Conservation (phyloP, 2,797 vertebrate genomes). For the Paguma larvata region DNA sequence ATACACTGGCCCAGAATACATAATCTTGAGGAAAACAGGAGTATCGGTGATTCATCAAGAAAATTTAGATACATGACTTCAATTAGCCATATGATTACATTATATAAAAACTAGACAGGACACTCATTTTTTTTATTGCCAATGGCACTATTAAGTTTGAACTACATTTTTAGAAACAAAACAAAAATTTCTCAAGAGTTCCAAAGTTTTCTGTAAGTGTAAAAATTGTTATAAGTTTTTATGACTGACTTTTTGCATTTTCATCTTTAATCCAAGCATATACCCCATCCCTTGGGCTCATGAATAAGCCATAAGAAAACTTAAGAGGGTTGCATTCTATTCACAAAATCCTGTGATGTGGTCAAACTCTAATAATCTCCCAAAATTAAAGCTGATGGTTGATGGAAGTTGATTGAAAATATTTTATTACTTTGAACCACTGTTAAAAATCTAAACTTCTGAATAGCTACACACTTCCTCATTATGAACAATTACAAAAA, state of each 20-base stretch:
- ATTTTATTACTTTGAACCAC: constrained; percentile 54
- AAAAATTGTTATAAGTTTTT: not conserved
- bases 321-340: not conserved
- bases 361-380: constrained; percentile 30
- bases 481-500: constrained; percentile 53
- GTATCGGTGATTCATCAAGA: not conserved
- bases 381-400: constrained; percentile 7
- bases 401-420: not conserved
- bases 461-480: not conserved
- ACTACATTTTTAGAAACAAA: not conserved
- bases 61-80: not conserved
- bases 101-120: not conserved
- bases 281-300: not conserved
- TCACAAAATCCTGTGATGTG: not conserved
- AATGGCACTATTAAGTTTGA: not conserved
- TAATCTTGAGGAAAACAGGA: not conserved
- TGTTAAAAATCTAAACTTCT: constrained; percentile 50
- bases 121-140: not conserved
- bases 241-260: not conserved
- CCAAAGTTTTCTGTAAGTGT: not conserved
- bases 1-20: not conserved
- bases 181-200: constrained; percentile 1
- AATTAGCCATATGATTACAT: not conserved
- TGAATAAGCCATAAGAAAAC: not conserved
- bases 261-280: not conserved